These are phyloP conservation scores for Drosophila barbarae DNA, from an alignment of 2,888 invertebrate species.

Conservation along the genomic window DNA sequence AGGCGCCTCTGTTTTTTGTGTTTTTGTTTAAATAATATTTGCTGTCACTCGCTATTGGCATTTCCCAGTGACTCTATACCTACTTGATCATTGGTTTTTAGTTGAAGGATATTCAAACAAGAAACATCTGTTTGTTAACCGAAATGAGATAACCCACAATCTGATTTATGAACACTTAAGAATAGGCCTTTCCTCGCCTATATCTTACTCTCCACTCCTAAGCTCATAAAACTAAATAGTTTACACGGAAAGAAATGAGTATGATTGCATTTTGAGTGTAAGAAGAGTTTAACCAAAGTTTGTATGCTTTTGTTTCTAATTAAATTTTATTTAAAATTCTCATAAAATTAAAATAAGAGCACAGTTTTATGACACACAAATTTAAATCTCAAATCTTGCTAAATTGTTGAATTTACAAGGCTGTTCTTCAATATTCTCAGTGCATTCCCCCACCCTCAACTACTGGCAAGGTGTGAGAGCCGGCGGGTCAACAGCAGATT, in stretches of 20 bases:
- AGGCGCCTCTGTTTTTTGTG: constrained; percentile 28
- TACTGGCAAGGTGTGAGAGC: constrained; percentile 25
- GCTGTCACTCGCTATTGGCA: background rate
- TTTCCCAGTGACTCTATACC: background rate
- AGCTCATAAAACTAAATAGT: constrained; percentile 7
- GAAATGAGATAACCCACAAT: constrained; percentile 14
- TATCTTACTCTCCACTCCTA: background rate
- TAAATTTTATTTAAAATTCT: background rate
- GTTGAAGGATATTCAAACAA: background rate
- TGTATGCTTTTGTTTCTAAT: background rate
- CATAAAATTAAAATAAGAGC: too few relatives aligned
- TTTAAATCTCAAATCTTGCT: too few relatives aligned
- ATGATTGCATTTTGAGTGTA: background rate
- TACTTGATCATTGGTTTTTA: background rate
- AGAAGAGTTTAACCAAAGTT: background rate
- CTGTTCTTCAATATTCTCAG: background rate
- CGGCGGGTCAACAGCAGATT: constrained; percentile 33
- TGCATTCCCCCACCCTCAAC: background rate
- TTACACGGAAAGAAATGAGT: background rate
- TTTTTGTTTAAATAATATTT: constrained; percentile 6
- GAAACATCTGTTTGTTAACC: constrained; percentile 58
- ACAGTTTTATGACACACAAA: too few relatives aligned
- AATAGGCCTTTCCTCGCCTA: constrained; percentile 38
- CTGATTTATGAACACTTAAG: constrained; percentile 67
- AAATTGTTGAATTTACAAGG: background rate